Base-by-base conservation (phyloP, 2,888 invertebrate species). In the Troides oblongomaculatus region DNA sequence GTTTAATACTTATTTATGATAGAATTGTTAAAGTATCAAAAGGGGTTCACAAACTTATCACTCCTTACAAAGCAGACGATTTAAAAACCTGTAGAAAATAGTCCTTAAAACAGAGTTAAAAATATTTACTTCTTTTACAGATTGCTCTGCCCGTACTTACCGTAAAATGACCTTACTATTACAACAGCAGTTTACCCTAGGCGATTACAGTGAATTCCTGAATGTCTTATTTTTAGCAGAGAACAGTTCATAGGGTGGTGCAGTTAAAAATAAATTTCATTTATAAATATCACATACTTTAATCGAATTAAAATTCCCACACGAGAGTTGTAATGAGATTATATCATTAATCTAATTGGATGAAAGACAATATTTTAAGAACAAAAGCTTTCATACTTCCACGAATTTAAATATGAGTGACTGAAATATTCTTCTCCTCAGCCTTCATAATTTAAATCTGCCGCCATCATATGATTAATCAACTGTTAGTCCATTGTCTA, bases 301-400 rank as follows among this genome's bases (percentile, higher is more conserved):
- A 46, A 53, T n/a, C 7, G 18, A 53, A 53, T 53, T 53, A 53
- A 53, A 53, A 53, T 65, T 39, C 43, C 21, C 39, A 36, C 64
- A 56, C 56, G 64, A 25, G 25, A 53, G 17, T 53, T n/a, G 57
- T 64, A 64, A 64, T 56, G 39, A 64, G 57, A 57, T 58, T 58
- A 21, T 59, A 43, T 10, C 43, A 23, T 65, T 59, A 65, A 43
- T 3, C 58, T 17, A 14, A 65, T 58, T 65, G 39, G n/a, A 12
- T 53, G 7, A 59, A 65, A 12, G 46, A 23, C 21, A 21, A 53
- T 53, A 53, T 53, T n/a, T 53, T n/a, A 53, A 53, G 18, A 53
- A 53, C n/a, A 53, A 46, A 46, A 46, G 46, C 43, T 50, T 50
- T 53, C 18, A 6, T 53, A n/a, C n/a, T 18, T n/a, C 18, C 53